Conservation (phyloP, 1,140 invertebrate genomes). For the Cydia splendana region DNA sequence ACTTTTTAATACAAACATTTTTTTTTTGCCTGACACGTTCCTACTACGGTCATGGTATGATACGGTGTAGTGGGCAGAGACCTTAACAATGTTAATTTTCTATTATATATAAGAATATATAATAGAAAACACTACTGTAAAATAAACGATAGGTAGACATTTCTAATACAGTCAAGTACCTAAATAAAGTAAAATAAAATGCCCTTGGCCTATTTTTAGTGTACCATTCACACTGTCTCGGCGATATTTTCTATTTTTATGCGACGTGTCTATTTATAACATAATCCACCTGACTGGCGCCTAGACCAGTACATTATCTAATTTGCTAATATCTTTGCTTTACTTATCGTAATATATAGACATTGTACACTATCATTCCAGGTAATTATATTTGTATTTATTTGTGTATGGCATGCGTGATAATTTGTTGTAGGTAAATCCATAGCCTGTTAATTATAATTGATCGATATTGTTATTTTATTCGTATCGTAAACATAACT, state of each 20-base stretch:
- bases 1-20: too few species aligned
- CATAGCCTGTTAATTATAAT: conserved; percentile 28
- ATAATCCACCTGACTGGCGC: not conserved
- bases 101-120: too few species aligned
- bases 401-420: conserved; percentile 24
- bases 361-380: not conserved
- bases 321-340: not conserved
- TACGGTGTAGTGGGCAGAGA: too few species aligned
- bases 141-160: too few species aligned
- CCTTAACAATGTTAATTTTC: too few species aligned
- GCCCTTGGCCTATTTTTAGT: not conserved
- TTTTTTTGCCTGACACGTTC: too few species aligned
- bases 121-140: too few species aligned
- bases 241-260: not conserved
- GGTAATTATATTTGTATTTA: conserved; percentile 16
- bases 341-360: not conserved
- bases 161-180: not conserved
- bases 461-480: conserved; percentile 32
- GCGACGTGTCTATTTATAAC: not conserved
- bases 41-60: too few species aligned
- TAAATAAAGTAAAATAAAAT: not conserved
- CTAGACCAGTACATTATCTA: not conserved
- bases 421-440: conserved; percentile 26
- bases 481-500: conserved; percentile 14
- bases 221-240: not conserved